phyloP scores from a whole-genome alignment of 2,797 vertebrate species.

The Alfaro cultratus region DNA sequence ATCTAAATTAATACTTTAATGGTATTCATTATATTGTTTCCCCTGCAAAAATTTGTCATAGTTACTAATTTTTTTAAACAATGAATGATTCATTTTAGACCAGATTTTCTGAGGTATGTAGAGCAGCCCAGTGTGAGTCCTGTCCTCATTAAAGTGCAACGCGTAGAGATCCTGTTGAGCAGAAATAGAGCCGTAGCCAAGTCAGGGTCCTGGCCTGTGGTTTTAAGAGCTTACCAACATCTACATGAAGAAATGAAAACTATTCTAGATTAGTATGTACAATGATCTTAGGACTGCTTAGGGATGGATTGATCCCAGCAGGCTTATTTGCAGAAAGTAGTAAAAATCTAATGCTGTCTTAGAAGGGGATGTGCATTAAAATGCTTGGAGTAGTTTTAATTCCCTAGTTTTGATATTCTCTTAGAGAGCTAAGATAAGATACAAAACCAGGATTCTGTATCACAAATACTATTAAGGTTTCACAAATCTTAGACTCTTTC shows the following conservation, averaged over 20 bases:
- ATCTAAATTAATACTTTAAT: slow-evolving; percentile 30
- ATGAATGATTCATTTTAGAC: slow-evolving; percentile 47
- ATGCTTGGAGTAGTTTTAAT: slow-evolving; percentile 16
- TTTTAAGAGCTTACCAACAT: slow-evolving; percentile 39
- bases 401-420: not conserved
- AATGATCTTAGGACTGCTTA: slow-evolving; percentile 15
- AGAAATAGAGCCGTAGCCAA: slow-evolving; percentile 40
- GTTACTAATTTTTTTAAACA: slow-evolving; percentile 50
- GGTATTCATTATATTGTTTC: slow-evolving; percentile 37
- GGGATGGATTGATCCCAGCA: slow-evolving; percentile 29
- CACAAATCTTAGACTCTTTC: not conserved
- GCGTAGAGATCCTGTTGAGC: slow-evolving; percentile 47
- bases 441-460: not conserved
- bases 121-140: slow-evolving; percentile 41
- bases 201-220: slow-evolving; percentile 36
- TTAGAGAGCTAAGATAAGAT: not conserved
- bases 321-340: slow-evolving; percentile 31
- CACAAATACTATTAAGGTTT: not conserved
- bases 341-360: slow-evolving; percentile 26
- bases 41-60: slow-evolving; percentile 45
- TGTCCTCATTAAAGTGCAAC: slow-evolving; percentile 57
- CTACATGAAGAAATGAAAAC: slow-evolving; percentile 17
- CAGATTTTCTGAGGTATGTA: slow-evolving; percentile 39
- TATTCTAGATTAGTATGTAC: slow-evolving; percentile 28
- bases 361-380: slow-evolving; percentile 24